phyloP scores from a whole-genome alignment of 2,113 vertebrate genomes.

The Shinisaurus crocodilurus region DNA sequence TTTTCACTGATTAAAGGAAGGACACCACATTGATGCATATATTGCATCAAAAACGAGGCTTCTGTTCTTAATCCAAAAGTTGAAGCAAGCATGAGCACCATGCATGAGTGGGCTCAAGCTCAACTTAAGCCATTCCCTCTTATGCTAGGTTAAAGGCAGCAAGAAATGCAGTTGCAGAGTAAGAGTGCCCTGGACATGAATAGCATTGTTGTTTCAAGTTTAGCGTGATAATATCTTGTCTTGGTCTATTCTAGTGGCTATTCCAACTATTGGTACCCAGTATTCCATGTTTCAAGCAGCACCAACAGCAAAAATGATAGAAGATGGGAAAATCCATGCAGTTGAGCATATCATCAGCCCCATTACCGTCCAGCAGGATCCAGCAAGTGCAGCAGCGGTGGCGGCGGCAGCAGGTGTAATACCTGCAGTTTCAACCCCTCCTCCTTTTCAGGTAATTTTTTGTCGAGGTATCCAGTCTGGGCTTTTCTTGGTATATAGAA shows the following conservation, averaged over 20 bases:
- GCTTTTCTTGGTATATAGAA: rapidly evolving
- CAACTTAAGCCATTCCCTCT: background rate
- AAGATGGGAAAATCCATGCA: slow-evolving; percentile 93
- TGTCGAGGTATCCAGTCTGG: background rate
- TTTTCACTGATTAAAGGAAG: background rate
- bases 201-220: too few relatives aligned
- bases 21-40: background rate
- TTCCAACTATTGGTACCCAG: slow-evolving; percentile 88
- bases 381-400: slow-evolving; percentile 71
- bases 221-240: background rate
- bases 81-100: background rate
- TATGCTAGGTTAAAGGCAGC: background rate
- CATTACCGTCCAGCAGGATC: slow-evolving; percentile 91
- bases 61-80: background rate
- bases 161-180: background rate
- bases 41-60: background rate
- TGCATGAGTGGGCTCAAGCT: background rate
- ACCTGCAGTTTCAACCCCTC: slow-evolving; percentile 92
- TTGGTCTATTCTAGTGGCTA: slow-evolving; percentile 83
- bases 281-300: slow-evolving; percentile 93
- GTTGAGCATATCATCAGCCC: slow-evolving; percentile 96
- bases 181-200: too few relatives aligned
- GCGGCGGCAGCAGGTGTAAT: slow-evolving; percentile 78
- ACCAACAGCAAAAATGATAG: slow-evolving; percentile 89
- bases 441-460: slow-evolving; percentile 91